phyloP scores from a whole-genome alignment of 2,797 vertebrate species.

The Prionace glauca region DNA sequence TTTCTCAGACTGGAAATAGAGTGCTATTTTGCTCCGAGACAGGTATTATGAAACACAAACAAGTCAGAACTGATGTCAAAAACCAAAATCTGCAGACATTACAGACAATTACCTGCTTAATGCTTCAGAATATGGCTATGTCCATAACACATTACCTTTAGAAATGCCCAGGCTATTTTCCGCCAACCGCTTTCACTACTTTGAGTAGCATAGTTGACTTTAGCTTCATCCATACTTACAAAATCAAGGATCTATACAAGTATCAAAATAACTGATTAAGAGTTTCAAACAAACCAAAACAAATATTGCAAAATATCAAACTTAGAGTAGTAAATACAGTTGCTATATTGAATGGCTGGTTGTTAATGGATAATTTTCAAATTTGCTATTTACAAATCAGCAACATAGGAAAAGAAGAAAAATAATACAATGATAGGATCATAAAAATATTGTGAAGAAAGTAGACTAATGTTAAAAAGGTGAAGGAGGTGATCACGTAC shows the following conservation, averaged over 20 bases:
- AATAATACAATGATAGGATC: not conserved
- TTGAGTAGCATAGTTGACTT: conserved; percentile 60
- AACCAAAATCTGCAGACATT: not conserved
- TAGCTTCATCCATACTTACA: conserved; percentile 72
- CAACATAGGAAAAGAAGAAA: not conserved
- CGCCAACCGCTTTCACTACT: conserved; percentile 71
- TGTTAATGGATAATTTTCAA: not conserved
- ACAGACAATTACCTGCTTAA: too few relatives aligned
- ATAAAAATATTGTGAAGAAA: not conserved
- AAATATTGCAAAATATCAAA: not conserved
- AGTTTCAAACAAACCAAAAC: not conserved
- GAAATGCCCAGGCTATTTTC: conserved; percentile 94
- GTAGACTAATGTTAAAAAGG: not conserved
- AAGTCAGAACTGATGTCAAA: not conserved
- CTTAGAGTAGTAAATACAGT: not conserved
- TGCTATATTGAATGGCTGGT: not conserved
- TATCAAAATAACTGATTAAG: not conserved
- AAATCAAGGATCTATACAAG: conserved; percentile 74
- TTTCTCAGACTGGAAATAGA: not conserved
- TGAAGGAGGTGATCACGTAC: not conserved
- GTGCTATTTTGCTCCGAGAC: not conserved
- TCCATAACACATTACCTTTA: conserved; percentile 68
- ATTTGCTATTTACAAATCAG: not conserved
- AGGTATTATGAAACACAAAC: not conserved
- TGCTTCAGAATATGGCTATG: not conserved